phyloP scores from a whole-genome alignment of 2,888 invertebrate species.

The Lochmaea crataegi region DNA sequence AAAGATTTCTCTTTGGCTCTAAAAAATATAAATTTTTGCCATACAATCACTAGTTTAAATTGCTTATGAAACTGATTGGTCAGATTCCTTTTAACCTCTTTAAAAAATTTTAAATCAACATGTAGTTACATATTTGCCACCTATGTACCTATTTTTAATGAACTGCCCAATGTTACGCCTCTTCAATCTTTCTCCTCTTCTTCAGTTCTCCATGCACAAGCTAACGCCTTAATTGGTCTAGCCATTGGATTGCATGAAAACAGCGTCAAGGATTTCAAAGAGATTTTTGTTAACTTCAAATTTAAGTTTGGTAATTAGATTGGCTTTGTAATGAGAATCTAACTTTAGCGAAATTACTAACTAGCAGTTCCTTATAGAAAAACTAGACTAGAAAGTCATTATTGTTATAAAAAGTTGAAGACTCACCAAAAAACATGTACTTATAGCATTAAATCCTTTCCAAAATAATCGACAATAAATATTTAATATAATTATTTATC shows the following conservation, averaged over 20 bases:
- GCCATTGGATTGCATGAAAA: conserved; percentile 31
- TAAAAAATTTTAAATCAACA: too few species aligned
- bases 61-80: too few species aligned
- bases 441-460: too few species aligned
- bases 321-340: conserved; percentile 24
- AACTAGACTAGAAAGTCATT: neutral
- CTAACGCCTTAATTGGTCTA: conserved; percentile 35
- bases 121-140: too few species aligned
- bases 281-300: conserved; percentile 30
- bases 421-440: too few species aligned
- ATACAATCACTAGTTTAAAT: too few species aligned
- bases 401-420: too few species aligned
- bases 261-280: conserved; percentile 28
- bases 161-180: neutral
- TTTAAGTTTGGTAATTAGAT: conserved; percentile 27
- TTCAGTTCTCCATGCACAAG: conserved; percentile 28
- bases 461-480: too few species aligned
- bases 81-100: too few species aligned
- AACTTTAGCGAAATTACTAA: conserved; percentile 1
- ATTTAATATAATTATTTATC: too few species aligned
- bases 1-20: too few species aligned
- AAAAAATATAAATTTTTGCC: too few species aligned
- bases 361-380: neutral
- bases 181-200: conserved; percentile 37
- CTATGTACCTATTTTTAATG: neutral